A percentile compares a stretch with the other conserved stretches of the same genome.
These are phyloP conservation scores for Eucera pruinosa DNA, from an alignment of 2,888 invertebrate species.

Conservation along the genomic window DNA sequence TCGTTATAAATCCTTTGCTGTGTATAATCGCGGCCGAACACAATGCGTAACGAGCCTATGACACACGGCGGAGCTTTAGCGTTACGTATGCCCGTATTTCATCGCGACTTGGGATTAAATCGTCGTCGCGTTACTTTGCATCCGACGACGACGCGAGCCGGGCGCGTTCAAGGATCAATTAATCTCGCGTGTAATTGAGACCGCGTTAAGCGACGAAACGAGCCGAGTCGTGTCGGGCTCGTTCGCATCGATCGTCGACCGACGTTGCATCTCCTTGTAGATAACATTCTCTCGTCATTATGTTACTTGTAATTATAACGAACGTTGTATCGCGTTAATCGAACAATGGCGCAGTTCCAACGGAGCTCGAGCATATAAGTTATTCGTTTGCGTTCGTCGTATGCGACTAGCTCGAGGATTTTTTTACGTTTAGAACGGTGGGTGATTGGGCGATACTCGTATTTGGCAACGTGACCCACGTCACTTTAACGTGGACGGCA, in stretches of 20 bases:
- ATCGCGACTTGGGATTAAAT: neutral
- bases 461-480: no score
- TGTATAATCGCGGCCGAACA: slow-evolving; percentile 54
- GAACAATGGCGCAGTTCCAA: slow-evolving; percentile 23
- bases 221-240: neutral
- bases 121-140: neutral
- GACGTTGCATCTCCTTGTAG: slow-evolving; percentile 67
- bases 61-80: slow-evolving; percentile 27
- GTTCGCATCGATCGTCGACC: slow-evolving; percentile 23
- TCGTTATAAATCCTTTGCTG: slow-evolving; percentile 61
- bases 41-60: slow-evolving; percentile 47
- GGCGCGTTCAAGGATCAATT: slow-evolving; percentile 31
- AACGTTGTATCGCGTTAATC: slow-evolving; percentile 34
- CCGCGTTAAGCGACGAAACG: neutral
- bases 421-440: no score
- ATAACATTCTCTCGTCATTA: slow-evolving; percentile 63
- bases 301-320: slow-evolving; percentile 47
- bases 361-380: slow-evolving; percentile 33
- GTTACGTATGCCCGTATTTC: neutral
- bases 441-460: no score
- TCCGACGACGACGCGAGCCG: neutral
- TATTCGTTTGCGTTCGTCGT: slow-evolving; percentile 43
- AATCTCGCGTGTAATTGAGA: slow-evolving; percentile 10
- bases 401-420: slow-evolving; percentile 2
- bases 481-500: no score